Base-by-base conservation (phyloP, 2,888 invertebrate species). In the Drosophila suboccidentalis region DNA sequence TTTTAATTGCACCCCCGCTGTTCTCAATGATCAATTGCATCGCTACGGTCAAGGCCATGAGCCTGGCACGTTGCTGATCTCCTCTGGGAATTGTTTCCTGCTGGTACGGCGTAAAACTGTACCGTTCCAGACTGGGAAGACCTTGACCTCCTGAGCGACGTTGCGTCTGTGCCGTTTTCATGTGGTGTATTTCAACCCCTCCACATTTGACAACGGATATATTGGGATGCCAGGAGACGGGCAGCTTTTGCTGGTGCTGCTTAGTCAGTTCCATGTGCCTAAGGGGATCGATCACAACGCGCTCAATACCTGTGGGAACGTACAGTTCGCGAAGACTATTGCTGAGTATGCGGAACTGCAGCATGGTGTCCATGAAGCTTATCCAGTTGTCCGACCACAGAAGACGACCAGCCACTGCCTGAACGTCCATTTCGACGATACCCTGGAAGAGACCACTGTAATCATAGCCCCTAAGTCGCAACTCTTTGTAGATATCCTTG, bases 341-440 rank as follows among this genome's bases (percentile, higher is more conserved):
- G 55, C 96, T 95, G 75, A 98, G 93, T 87, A 98, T 96, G 47
- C 95, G 95, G 91, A 98, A 97, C 93, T 99, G 99, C 50, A 99
- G 94, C 96, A 99, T 97, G 2, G 98, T 98, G 92, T 99, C 99
- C 93, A 99, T 95, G 93, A 96, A 99, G 47, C 98, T 96, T 59
- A 99, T 95, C 98, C 99, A 99, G 93, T 98, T 97, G 76, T 95
- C 95, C 55, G 94, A 94, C 98, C 98, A 99, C 69, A 94, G 94
- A 67, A 99, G 94, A 85, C 95, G 94, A 43, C 98, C 98, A 75
- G 90, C 92, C 0, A 93, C 92, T 47, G 96, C 97, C 79, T 94
- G 94, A 86, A 96, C 95, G 91, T 97, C 96, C 0, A 96, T 94
- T 26, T 94, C 92, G 17, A 94, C 91, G 78, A 99, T 96, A 44